phyloP scores from a whole-genome alignment of 2,113 vertebrate genomes.

The Zosterops pallidus region DNA sequence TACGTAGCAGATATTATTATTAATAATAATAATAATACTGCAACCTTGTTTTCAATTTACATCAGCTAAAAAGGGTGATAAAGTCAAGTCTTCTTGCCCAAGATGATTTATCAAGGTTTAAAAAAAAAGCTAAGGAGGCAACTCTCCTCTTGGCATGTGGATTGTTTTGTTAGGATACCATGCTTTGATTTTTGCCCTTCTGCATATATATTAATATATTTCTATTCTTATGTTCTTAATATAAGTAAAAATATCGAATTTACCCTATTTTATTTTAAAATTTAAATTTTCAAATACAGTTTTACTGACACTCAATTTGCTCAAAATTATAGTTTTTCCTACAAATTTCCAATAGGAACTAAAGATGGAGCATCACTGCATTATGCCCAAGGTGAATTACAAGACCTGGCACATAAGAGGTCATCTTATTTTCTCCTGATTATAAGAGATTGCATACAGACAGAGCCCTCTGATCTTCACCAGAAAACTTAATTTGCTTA shows the following conservation, averaged over 20 bases:
- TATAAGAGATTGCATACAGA: background rate
- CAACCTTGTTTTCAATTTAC: background rate
- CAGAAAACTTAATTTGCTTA: background rate
- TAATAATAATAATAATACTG: background rate
- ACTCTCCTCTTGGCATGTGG: background rate
- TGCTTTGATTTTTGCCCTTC: background rate
- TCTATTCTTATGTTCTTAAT: background rate
- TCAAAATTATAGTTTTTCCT: background rate
- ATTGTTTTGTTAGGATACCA: background rate
- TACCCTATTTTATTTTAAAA: background rate
- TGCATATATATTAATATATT: background rate
- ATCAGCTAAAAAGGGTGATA: background rate
- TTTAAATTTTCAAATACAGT: background rate
- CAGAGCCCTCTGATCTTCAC: background rate
- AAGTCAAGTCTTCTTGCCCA: background rate
- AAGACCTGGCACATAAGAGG: background rate
- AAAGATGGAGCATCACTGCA: background rate
- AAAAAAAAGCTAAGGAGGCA: background rate
- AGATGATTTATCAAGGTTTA: background rate
- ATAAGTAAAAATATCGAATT: background rate
- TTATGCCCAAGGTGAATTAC: background rate
- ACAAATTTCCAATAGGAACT: background rate
- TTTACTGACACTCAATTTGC: background rate
- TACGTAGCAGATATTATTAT: background rate
- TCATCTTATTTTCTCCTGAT: background rate